These are phyloP conservation scores for Herminia tarsipennalis DNA, from an alignment of 2,888 invertebrate species.

Conservation along the genomic window DNA sequence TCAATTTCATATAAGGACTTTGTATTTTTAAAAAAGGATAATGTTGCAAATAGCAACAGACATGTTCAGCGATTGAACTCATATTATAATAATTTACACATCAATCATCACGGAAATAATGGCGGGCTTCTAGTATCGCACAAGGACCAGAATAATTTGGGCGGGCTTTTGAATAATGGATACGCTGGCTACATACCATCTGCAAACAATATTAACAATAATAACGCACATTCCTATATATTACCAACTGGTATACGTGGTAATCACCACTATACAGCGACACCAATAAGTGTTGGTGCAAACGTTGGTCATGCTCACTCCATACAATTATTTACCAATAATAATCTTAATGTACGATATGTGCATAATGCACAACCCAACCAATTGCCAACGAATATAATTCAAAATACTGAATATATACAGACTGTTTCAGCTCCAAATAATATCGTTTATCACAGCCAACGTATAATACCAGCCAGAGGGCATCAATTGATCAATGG, in stretches of 20 bases:
- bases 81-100: neutral
- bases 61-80: neutral
- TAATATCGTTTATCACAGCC: too few relatives aligned
- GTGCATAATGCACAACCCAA: too few relatives aligned
- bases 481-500: too few relatives aligned
- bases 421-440: too few relatives aligned
- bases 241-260: constrained; percentile 1
- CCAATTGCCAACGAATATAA: neutral
- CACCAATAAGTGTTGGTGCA: neutral
- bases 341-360: neutral
- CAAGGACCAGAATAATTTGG: neutral
- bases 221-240: constrained; percentile 5
- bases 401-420: constrained; percentile 12
- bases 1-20: constrained; percentile 47
- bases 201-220: constrained; percentile 9
- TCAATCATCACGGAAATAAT: neutral
- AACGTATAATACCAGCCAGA: too few relatives aligned
- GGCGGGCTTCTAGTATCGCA: neutral
- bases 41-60: too few relatives aligned
- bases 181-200: constrained; percentile 1
- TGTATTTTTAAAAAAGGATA: constrained; percentile 44
- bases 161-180: constrained; percentile 3
- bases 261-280: constrained; percentile 3
- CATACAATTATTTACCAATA: neutral
- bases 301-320: constrained; percentile 7